Evolutionary conservation across 2,113 vertebrate species (phyloP), one percentile per base, ranked within the genome.

Genomic region (Enhydra lutris): DNA sequence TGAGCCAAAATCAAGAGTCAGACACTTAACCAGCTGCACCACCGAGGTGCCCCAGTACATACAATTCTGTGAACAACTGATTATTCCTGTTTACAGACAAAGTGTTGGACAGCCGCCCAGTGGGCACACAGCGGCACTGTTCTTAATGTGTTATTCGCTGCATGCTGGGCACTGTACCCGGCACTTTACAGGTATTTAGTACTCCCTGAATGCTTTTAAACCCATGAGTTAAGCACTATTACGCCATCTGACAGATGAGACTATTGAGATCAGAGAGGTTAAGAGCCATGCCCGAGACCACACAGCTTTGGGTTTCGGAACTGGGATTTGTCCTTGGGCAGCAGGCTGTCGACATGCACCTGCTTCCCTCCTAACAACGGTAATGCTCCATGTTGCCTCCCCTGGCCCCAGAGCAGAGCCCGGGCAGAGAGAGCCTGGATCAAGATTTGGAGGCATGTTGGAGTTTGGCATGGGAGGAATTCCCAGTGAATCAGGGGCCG

Each of bases 401-500:
- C 18, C 50, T 8, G 20, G 84, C 34, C 84, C 65, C 3, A 9
- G 20, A 59, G 47, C 69, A 91, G 67, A 74, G 67, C 45, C 69
- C 7, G 24, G 63, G 52, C 36, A 21, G 88, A 80, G 47, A 80
- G 63, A 76, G 23, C 4, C 3, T 29, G 61, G 73, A 21, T 52
- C 39, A 20, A 50, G 59, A 29, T 26, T 42, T 21, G 55, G 45
- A 80, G 31, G 42, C 34, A 0, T 7, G 76, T 65, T 13, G 88
- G 78, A n/a, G 15, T 17, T 31, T 1, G 9, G 59, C 18, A 0
- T 0, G 2, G 57, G 55, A n/a, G 39, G n/a, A 50, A 24, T 36
- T 29, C 78, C 26, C 52, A 1, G 24, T 34, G 80, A 9, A 13
- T 79, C 47, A 6, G 55, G 17, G 39, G 47, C 65, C 55, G 6